Evolutionary conservation across 2,888 invertebrate genomes (phyloP).

Genomic region (Blomia tropicalis): DNA sequence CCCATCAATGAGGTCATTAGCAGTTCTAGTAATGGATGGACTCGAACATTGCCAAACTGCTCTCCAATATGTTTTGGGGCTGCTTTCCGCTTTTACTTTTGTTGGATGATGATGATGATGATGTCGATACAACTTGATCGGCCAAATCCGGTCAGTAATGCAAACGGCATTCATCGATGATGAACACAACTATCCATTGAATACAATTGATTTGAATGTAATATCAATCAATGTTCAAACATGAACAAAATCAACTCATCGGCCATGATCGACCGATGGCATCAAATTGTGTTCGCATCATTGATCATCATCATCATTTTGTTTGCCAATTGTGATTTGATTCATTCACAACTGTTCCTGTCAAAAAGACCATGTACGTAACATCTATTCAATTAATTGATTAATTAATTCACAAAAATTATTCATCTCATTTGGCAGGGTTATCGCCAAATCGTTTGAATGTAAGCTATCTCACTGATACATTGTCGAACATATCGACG

Average conservation of each 20-base stretch:
- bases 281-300: too few species aligned
- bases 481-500: conserved; percentile 1
- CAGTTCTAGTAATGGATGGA: too few species aligned
- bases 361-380: conserved; percentile 1
- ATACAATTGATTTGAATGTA: too few species aligned
- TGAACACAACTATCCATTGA: too few species aligned
- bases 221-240: too few species aligned
- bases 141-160: background rate
- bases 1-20: background rate
- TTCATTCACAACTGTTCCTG: background rate
- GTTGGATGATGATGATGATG: background rate
- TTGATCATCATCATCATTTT: background rate
- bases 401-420: background rate
- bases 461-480: background rate
- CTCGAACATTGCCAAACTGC: too few species aligned
- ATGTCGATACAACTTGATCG: background rate
- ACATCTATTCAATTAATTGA: background rate
- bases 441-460: conserved; percentile 1
- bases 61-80: background rate
- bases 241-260: too few species aligned
- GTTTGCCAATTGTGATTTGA: too few species aligned
- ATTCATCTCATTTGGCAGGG: conserved; percentile 3
- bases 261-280: too few species aligned
- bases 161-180: too few species aligned
- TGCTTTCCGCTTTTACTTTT: background rate